These are phyloP conservation scores for Oryzias woworae DNA, from an alignment of 2,113 vertebrate genomes.

Conservation along the genomic window DNA sequence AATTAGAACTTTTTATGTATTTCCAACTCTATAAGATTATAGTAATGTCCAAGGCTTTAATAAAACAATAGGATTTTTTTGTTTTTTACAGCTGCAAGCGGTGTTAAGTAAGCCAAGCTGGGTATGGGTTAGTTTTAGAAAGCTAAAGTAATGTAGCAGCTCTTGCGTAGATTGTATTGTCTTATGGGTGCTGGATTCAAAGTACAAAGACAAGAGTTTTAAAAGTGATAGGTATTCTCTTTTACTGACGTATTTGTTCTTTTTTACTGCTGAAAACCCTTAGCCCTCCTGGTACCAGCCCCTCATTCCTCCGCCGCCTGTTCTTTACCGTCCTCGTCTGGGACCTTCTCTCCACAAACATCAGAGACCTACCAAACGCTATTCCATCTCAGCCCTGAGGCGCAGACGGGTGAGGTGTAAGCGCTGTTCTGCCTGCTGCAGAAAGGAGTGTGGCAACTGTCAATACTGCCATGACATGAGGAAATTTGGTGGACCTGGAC, in stretches of 20 bases:
- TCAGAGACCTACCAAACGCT: slow-evolving; percentile 74
- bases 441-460: slow-evolving; percentile 91
- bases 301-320: slow-evolving; percentile 51
- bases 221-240: background rate
- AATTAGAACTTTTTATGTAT: too few species aligned
- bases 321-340: slow-evolving; percentile 70
- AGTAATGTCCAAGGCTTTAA: too few species aligned
- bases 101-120: too few species aligned
- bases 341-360: slow-evolving; percentile 73
- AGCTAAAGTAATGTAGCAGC: too few species aligned
- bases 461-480: slow-evolving; percentile 95
- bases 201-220: too few species aligned
- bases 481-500: slow-evolving; percentile 92
- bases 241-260: background rate
- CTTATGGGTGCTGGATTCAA: too few species aligned
- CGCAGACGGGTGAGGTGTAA: slow-evolving; percentile 90
- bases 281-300: slow-evolving; percentile 80
- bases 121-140: too few species aligned
- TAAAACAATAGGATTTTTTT: too few species aligned
- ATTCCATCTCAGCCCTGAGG: slow-evolving; percentile 86
- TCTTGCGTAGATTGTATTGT: too few species aligned
- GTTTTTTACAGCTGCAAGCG: too few species aligned
- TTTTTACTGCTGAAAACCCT: background rate
- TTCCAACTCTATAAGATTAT: too few species aligned
- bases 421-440: slow-evolving; percentile 89